Evolutionary conservation across 1,140 invertebrate genomes (phyloP).

Genomic region (Leptinotarsa undecemlineata): DNA sequence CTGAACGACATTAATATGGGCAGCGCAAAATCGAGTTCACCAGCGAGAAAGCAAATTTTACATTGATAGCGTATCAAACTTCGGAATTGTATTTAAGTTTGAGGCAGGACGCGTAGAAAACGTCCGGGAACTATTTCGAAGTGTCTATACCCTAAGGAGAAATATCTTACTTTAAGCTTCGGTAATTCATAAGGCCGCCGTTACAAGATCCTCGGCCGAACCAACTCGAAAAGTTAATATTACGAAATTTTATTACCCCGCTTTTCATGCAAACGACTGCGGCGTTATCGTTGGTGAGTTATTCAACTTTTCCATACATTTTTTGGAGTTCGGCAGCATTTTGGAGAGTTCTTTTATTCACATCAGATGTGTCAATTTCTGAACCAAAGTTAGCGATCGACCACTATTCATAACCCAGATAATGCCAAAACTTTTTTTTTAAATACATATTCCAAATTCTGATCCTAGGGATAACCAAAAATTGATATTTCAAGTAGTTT

Average conservation of each 20-base stretch:
- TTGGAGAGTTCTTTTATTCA: background rate
- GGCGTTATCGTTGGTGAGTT: background rate
- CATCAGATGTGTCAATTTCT: too few relatives aligned
- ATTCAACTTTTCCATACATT: constrained; percentile 1
- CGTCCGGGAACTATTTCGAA: constrained; percentile 1
- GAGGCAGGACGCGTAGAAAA: background rate
- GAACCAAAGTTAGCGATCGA: too few relatives aligned
- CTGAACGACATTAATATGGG: background rate
- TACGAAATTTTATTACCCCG: constrained; percentile 26
- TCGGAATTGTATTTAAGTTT: constrained; percentile 21
- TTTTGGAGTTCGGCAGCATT: background rate
- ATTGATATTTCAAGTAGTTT: too few relatives aligned
- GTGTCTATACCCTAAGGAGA: constrained; percentile 24
- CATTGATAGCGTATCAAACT: constrained; percentile 17
- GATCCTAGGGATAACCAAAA: too few relatives aligned
- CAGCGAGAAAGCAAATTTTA: background rate
- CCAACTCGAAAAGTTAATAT: constrained; percentile 28
- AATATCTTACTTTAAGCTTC: constrained; percentile 30
- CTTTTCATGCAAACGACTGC: constrained; percentile 19
- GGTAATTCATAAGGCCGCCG: constrained; percentile 28
- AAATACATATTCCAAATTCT: too few relatives aligned
- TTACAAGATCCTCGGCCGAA: background rate
- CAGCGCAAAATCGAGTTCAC: background rate
- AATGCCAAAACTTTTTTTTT: too few relatives aligned
- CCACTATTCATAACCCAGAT: too few relatives aligned